Conservation (phyloP, 2,113 vertebrate genomes). For the Oxyura jamaicensis region DNA sequence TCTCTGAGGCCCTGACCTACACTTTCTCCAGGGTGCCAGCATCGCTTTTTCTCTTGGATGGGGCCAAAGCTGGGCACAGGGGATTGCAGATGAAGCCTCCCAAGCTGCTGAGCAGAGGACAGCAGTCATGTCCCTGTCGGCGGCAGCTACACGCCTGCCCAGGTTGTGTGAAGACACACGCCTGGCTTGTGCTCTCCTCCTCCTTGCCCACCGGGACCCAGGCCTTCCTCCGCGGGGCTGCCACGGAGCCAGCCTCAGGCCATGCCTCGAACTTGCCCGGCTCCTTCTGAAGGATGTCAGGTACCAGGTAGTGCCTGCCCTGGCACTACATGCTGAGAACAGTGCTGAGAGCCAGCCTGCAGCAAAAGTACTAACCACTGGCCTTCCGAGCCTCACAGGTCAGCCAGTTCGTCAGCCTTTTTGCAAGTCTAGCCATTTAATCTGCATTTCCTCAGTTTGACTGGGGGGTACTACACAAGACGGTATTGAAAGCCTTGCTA, state of each 20-base stretch:
- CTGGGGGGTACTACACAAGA: background rate
- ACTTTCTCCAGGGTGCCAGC: background rate
- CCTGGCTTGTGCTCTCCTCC: accelerated
- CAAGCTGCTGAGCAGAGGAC: background rate
- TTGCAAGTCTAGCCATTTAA: background rate
- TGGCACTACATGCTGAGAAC: background rate
- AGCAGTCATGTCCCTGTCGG: background rate
- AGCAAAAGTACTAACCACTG: background rate
- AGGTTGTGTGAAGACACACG: accelerated
- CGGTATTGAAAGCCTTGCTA: background rate
- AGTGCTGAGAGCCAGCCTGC: background rate
- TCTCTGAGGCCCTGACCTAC: background rate
- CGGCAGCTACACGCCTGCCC: no score
- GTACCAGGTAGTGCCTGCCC: background rate
- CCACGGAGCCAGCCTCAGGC: background rate
- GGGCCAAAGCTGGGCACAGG: accelerated
- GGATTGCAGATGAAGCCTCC: background rate
- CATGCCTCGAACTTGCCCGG: background rate
- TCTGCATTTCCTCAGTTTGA: background rate
- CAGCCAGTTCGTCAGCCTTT: background rate
- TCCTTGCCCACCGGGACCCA: background rate
- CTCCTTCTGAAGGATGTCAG: background rate
- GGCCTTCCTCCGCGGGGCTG: background rate
- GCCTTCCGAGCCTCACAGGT: background rate
- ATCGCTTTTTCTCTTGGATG: background rate